Conservation (phyloP, 2,797 vertebrate species). For the Spinibarbus caldwelli region DNA sequence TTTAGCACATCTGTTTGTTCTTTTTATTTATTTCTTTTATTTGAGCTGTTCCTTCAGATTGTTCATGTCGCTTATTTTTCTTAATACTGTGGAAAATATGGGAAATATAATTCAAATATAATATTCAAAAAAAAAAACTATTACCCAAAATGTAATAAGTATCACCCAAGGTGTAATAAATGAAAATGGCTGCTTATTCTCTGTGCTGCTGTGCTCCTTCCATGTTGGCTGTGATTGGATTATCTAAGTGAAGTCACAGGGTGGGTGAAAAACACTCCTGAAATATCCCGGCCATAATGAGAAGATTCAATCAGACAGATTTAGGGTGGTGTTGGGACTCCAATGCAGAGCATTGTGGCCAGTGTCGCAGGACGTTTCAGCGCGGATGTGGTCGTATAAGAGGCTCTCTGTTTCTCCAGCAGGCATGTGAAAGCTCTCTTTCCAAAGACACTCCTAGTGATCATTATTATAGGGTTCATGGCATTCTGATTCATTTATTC, state of each 20-base stretch:
- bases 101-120: too few species aligned
- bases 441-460: constrained; percentile 39
- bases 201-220: constrained; percentile 17
- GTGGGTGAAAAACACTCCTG: constrained; percentile 53
- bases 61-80: background rate
- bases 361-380: background rate
- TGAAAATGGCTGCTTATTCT: background rate
- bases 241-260: constrained; percentile 66
- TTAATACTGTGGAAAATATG: background rate
- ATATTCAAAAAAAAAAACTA: background rate
- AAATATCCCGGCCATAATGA: constrained; percentile 61
- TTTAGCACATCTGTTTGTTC: background rate
- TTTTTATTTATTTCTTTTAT: background rate
- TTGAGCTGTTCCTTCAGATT: background rate
- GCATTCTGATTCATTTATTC: constrained; percentile 42
- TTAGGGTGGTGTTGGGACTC: background rate
- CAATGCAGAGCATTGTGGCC: constrained; percentile 18
- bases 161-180: background rate
- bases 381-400: constrained; percentile 21
- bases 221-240: constrained; percentile 50
- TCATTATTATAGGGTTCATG: constrained; percentile 44
- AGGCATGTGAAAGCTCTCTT: constrained; percentile 36
- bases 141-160: background rate
- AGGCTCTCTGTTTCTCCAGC: constrained; percentile 34
- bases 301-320: constrained; percentile 57